Base-by-base conservation (phyloP, 1,140 invertebrate genomes). In the Conus ventricosus region DNA sequence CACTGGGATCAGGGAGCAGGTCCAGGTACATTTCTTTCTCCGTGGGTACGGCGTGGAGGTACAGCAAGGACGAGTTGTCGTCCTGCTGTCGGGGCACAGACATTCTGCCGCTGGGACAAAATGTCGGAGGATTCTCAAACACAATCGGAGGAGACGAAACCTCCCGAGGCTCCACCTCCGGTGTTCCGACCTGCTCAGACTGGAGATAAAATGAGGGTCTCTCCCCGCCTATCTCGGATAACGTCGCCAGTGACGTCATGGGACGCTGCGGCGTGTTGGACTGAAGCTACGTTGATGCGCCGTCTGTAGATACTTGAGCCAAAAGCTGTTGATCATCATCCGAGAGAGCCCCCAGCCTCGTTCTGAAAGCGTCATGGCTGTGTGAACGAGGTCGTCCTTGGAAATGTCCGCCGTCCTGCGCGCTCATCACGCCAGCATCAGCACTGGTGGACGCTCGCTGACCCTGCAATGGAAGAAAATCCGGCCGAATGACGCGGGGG, bases 271-370 rank as follows among this genome's bases (percentile, higher is more conserved):
- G 85, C 51, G 3, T 78, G 63, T 87, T 51, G 13, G 85, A 55
- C 53, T 25, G 10, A 51, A 5, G 39, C 23, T 76, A 6, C 55
- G 84, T 17, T 51, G n/a, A 27, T 80, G 85, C 5, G 25, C 51
- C 51, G 51, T 15, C 63, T 25, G 10, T 8, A 80, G 53, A 27
- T 87, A 80, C n/a, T 67, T 60, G 39, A 76, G 6, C 20, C 20
- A 87, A 15, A 20, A 87, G 15, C 71, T 87, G 85, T 51, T 76
- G 67, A 54, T 87, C 85, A 4, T 57, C 54, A 5, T 57, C 85
- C 5, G 85, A 76, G 51, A 87, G 39, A 54, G 75, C 51, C 23
- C 85, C 85, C 51, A 78, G 67, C 25, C 85, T 80, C 3, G 54
- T 25, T 13, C 85, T 51, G 53, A 75, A 55, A 7, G 85, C 85